Evolutionary conservation across 2,113 vertebrate species (phyloP).

Genomic region (Capreolus pygargus): DNA sequence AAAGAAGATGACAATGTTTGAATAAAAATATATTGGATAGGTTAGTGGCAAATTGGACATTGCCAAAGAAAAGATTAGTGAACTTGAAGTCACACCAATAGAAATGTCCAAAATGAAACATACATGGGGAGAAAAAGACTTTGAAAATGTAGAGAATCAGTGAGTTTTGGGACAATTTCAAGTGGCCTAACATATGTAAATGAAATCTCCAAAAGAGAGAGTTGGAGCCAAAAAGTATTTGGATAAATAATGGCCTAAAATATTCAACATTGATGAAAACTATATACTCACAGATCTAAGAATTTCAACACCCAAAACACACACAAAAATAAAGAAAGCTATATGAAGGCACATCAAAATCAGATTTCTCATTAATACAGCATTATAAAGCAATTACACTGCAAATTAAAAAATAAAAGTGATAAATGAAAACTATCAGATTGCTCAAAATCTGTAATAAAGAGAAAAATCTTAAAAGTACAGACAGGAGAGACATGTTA

Average conservation of each 20-base stretch:
- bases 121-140: neutral
- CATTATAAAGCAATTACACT: neutral
- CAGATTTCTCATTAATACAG: neutral
- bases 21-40: neutral
- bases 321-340: neutral
- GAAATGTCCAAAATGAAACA: conserved; percentile 14
- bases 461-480: neutral
- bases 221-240: neutral
- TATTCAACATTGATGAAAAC: neutral
- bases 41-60: neutral
- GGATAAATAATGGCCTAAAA: neutral
- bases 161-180: neutral
- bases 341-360: neutral
- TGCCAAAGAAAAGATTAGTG: conserved; percentile 16
- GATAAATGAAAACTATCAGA: neutral
- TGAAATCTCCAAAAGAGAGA: neutral
- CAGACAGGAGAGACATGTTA: neutral
- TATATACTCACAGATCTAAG: neutral
- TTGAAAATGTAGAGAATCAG: neutral
- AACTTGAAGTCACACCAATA: neutral
- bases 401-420: neutral
- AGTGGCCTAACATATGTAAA: neutral
- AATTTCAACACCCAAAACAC: neutral
- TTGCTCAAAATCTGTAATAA: neutral
- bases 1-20: neutral